Base-by-base conservation (phyloP, 2,113 vertebrate genomes). In the Fulica atra region DNA sequence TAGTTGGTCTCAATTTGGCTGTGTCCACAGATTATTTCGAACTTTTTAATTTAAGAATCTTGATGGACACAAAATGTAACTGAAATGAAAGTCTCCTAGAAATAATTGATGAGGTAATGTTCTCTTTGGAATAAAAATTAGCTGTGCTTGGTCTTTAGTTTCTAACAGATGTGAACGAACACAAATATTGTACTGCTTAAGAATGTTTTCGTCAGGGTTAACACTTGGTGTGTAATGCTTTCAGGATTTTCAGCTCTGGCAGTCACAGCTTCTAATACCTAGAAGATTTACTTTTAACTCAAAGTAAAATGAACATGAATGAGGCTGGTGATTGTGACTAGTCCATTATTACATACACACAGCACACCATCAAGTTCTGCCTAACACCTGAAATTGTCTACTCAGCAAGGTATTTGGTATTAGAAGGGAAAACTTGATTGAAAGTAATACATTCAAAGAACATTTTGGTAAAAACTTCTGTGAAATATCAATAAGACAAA, bases 31-130 rank as follows among this genome's bases (percentile, higher is more conserved):
- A 88, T 93, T 93, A 89, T 92, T 66, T 89, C 53, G 73, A 74
- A 85, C 42, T 95, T 87, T 92, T 95, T 91, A 97, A 94, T 90
- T 95, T 95, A 89, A 88, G 64, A 64, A 71, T 61, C 64, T 64
- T 96, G 94, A 97, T 78, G 69, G 92, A 96, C 76, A 88, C 23
- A 83, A 88, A 78, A 83, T 66, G 12, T 81, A 93, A 96, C 56
- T 71, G 79, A 93, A 86, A 83, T 88, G 54, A 93, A 96, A 94
- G 63, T 91, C 60, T 90, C 38, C 64, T 31, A 90, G 90, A 94
- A 95, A 94, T 88, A 95, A 93, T 90, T 90, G 36, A 95, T 96
- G 93, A 94, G 56, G 20, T 90, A 92, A 56, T 66, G 9, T 48
- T 88, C 79, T 88, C 68, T 70, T 53, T 94, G 74, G 80, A 93